A percentile compares a stretch with the other conserved stretches of the same genome.
These are phyloP conservation scores for Drosophila setifemur DNA, from an alignment of 1,140 invertebrate genomes.

Conservation along the genomic window DNA sequence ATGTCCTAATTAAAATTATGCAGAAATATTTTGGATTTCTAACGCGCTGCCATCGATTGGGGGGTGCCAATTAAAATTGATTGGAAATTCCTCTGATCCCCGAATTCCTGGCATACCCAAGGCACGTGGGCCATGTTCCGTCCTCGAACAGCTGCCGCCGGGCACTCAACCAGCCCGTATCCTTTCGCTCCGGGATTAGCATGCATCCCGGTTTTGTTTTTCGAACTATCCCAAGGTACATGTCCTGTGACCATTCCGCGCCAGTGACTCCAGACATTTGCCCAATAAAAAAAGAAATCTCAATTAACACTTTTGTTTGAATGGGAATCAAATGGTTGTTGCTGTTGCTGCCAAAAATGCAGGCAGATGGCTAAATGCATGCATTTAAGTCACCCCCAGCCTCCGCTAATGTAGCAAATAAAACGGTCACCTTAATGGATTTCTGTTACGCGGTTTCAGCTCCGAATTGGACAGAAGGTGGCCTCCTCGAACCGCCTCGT, in stretches of 20 bases:
- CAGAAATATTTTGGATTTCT: constrained; percentile 74
- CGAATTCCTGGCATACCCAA: constrained; percentile 68
- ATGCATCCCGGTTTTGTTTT: constrained; percentile 29
- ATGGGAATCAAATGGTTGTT: neutral
- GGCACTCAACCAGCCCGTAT: constrained; percentile 1
- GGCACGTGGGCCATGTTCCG: constrained; percentile 58
- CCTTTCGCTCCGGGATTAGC: constrained; percentile 50
- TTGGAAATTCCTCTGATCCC: constrained; percentile 73
- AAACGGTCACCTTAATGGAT: constrained; percentile 79
- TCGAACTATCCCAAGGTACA: neutral
- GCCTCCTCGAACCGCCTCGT: neutral
- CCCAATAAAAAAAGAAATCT: constrained; percentile 36
- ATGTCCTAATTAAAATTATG: constrained; percentile 82
- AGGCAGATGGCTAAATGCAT: constrained; percentile 75
- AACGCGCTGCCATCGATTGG: constrained; percentile 56
- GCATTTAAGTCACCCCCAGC: constrained; percentile 70
- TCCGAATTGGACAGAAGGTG: constrained; percentile 78
- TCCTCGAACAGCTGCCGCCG: constrained; percentile 26
- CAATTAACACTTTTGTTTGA: constrained; percentile 75
- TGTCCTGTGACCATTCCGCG: constrained; percentile 43
- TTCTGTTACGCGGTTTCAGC: constrained; percentile 76
- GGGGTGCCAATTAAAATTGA: constrained; percentile 82
- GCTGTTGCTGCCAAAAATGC: constrained; percentile 44
- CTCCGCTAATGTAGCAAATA: constrained; percentile 70
- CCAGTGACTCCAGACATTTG: constrained; percentile 34